Base-by-base conservation (phyloP, 2,888 invertebrate genomes). In the Leptopilina myrica region DNA sequence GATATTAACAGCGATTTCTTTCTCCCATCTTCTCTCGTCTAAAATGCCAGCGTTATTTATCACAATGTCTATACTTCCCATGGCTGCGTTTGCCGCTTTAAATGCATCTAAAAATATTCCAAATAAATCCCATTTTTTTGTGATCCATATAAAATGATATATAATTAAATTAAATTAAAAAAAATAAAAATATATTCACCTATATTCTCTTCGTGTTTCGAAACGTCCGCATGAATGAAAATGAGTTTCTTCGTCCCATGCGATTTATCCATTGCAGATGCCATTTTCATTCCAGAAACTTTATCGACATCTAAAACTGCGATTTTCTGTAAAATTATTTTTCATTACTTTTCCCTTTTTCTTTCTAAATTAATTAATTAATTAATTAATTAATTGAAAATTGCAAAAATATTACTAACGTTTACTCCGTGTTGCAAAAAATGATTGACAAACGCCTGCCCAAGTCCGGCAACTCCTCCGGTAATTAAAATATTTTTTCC, bases 1-100 rank as follows among this genome's bases (percentile, higher is more conserved):
- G 92, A 96, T 92, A 91, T 96, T 96, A 2, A 96, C 95, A 84
- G 96, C 95, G 33, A 96, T 94, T 92, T 95, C 94, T 14, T 94
- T 92, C 88, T 96, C 95, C 95, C 96, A 96, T 86, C 95, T 93
- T 83, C 95, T 92, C 88, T 96, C 96, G 88, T 95, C 95, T 93
- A 96, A 94, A 67, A 96, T 94, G 5, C 96, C 96, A 11, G 96
- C 96, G 90, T 96, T 96, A 91, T 96, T 96, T 79, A 96, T 94
- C 3, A 96, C 95, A 82, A 96, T 95, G 89, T 96, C 96, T 83
- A 96, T 92, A 9, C 46, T 46, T 46, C 94, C 93, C 89, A 95
- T 94, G 84, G 94, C 93, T 75, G 94, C 92, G 33, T 33, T 33
- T 11, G 95, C 95, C 89, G 94, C 94, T 87, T 95, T 94, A 87